phyloP scores from a whole-genome alignment of 1,140 invertebrate species.

The Drosophila melanogaster region Release_6_plus_ISO1_MT NC_004354.4:13822501-13823000 shows the following conservation, averaged over 20 bases:
- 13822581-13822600: too few species aligned
- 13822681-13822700: too few species aligned
- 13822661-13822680: too few species aligned
- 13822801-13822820: not conserved
- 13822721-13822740: not conserved
- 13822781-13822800: not conserved
- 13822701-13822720: too few species aligned
- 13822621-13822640: too few species aligned
- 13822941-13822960: constrained; percentile 95
- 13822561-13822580: too few species aligned
- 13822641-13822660: too few species aligned
- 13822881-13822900: constrained; percentile 3
- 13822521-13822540: too few species aligned
- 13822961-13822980: constrained; percentile 94
- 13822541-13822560: too few species aligned
- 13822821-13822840: not conserved
- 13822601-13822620: too few species aligned
- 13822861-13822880: constrained; percentile 8
- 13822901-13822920: constrained; percentile 9
- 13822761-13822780: too few species aligned
- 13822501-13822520: too few species aligned
- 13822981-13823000: constrained; percentile 92
- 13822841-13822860: constrained; percentile 10
- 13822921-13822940: constrained; percentile 90
- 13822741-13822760: not conserved